Evolutionary conservation across 2,113 vertebrate species (phyloP).

Genomic region (Motacilla alba): DNA sequence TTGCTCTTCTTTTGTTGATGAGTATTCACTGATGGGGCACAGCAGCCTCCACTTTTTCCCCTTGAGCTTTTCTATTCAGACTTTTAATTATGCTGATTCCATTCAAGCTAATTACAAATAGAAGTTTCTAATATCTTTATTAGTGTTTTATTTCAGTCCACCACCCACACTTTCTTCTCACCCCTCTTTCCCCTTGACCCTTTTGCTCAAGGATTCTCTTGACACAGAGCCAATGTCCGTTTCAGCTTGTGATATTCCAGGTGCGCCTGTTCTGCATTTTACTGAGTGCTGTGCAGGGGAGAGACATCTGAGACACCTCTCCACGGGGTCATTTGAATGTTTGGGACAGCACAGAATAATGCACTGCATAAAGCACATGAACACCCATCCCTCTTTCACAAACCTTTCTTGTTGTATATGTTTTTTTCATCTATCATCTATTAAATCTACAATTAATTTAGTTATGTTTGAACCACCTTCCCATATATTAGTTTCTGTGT

Average conservation of each 20-base stretch:
- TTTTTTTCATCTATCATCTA: neutral
- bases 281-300: neutral
- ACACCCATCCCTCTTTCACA: neutral
- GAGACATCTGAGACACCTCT: neutral
- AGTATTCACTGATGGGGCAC: neutral
- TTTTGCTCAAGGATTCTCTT: neutral
- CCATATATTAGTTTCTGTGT: neutral
- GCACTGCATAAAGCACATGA: neutral
- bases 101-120: neutral
- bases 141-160: neutral
- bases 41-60: neutral
- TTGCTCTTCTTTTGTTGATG: neutral
- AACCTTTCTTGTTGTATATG: neutral
- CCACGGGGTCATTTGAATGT: neutral
- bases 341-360: neutral
- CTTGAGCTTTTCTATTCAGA: neutral
- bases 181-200: neutral
- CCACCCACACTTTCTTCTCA: neutral
- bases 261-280: neutral
- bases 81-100: neutral
- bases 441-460: neutral
- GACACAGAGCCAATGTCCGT: neutral
- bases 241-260: neutral
- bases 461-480: neutral
- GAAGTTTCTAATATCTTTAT: neutral